phyloP scores from a whole-genome alignment of 2,888 invertebrate genomes.

The Meloe dianella region DNA sequence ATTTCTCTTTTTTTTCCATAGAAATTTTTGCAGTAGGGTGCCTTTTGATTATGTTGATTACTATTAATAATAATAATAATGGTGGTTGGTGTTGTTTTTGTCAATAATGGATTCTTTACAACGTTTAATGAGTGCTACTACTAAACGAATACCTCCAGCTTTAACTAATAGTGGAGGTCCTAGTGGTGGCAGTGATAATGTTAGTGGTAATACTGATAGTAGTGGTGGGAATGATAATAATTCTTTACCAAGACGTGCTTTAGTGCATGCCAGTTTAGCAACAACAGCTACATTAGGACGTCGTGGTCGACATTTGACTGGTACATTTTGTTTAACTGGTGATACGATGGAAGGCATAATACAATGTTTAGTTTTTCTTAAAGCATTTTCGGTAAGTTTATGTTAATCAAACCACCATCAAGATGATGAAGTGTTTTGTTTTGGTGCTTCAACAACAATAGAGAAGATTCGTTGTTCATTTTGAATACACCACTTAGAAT shows the following conservation, averaged over 20 bases:
- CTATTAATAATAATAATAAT: slow-evolving; percentile 37
- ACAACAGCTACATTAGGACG: slow-evolving; percentile 74
- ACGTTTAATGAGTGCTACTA: slow-evolving; percentile 76
- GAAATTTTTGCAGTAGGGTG: background rate
- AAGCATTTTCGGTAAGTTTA: slow-evolving; percentile 88
- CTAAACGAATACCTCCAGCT: slow-evolving; percentile 71
- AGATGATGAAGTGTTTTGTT: background rate
- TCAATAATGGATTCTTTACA: slow-evolving; percentile 79
- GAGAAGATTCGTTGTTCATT: background rate
- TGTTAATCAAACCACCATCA: background rate
- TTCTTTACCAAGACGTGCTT: slow-evolving; percentile 69
- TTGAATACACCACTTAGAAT: background rate
- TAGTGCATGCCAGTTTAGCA: slow-evolving; percentile 79
- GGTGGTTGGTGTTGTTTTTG: slow-evolving; percentile 19
- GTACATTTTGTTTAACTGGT: slow-evolving; percentile 87
- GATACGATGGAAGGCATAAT: slow-evolving; percentile 94
- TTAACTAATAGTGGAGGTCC: slow-evolving; percentile 53
- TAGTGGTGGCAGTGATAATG: slow-evolving; percentile 64
- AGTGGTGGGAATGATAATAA: slow-evolving; percentile 65
- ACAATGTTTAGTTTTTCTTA: slow-evolving; percentile 90
- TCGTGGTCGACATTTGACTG: slow-evolving; percentile 82
- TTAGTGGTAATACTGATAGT: slow-evolving; percentile 33
- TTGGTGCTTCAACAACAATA: background rate
- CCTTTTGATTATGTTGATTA: slow-evolving; percentile 25
- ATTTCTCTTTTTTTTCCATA: background rate